Base-by-base conservation (phyloP, 2,797 vertebrate genomes). In the Microhierax caerulescens region DNA sequence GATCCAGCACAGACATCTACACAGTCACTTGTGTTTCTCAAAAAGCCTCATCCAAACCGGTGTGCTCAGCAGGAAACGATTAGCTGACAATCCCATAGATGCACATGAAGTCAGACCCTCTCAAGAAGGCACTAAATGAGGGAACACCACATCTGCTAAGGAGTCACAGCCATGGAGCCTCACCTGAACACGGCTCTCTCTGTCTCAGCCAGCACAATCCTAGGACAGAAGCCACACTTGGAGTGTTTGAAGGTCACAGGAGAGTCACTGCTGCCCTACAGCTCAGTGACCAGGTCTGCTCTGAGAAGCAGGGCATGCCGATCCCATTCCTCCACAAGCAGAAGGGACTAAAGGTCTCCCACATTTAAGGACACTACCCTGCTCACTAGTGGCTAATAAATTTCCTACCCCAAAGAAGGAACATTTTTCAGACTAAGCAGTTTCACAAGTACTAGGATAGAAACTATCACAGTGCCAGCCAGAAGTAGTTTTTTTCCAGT, bases 111-210 rank as follows among this genome's bases (percentile, higher is more conserved):
- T 27, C 57, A 69, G 17, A 5, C 25, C 13, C 10, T 51, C n/a
- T 74, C 73, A 27, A 63, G 68, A 73, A 57, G 25, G n/a, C 60
- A 39, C 60, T 24, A 30, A 47, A 30, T 30, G 37, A 74, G 30
- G 25, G 60, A 74, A 78, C 8, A 25, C 20, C 5, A 1, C 1
- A 0, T 36, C 10, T 10, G 7, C 11, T 45, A 20, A 65, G 30
- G 77, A 34, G 30, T 51, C 41, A 12, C 14, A 45, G 48, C 28
- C 63, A 27, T 9, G 27, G 20, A 28, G 17, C 50, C 60, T 39
- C 48, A 51, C 15, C 48, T 56, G 72, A 50, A 28, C 7, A 0
- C 12, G 36, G 23, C 24, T 76, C 27, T 48, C 34, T 34, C 14
- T 1, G 0, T 61, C 25, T 47, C 47, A 61, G 36, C n/a, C 22